Percentiles rank a stretch among this genome's conserved stretches.
Evolutionary conservation across 2,888 invertebrate genomes (phyloP).

Genomic region (Andrena camellia): DNA sequence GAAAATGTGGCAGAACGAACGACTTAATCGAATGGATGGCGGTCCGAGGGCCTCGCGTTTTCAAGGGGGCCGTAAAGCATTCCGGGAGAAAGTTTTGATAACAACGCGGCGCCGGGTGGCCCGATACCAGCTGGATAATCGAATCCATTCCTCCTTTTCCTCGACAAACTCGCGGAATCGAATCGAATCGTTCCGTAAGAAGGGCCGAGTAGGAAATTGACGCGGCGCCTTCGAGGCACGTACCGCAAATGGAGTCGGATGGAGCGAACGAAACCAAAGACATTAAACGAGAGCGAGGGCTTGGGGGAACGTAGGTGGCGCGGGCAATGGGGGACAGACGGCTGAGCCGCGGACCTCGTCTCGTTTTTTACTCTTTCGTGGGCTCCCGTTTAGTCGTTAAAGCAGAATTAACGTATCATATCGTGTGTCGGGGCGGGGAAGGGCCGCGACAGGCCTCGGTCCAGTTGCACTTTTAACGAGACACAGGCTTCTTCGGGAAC

Average conservation of each 20-base stretch:
- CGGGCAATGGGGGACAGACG: not conserved
- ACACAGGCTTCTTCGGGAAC: slow-evolving; percentile 7
- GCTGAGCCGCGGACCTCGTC: slow-evolving; percentile 40
- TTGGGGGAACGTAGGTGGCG: not conserved
- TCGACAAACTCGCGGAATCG: slow-evolving; percentile 47
- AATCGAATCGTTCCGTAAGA: slow-evolving; percentile 24
- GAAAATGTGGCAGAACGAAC: slow-evolving; percentile 4
- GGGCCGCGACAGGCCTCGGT: slow-evolving; percentile 33
- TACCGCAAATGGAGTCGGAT: slow-evolving; percentile 29
- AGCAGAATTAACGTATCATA: slow-evolving; percentile 59
- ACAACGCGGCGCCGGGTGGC: slow-evolving; percentile 16
- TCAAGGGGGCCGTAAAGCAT: slow-evolving; percentile 14
- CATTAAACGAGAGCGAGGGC: slow-evolving; percentile 35
- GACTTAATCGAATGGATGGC: slow-evolving; percentile 5
- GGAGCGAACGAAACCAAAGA: slow-evolving; percentile 53
- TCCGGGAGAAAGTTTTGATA: slow-evolving; percentile 35
- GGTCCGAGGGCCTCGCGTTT: not conserved
- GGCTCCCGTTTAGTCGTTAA: slow-evolving; percentile 55
- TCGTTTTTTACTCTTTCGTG: slow-evolving; percentile 55
- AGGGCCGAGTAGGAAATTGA: slow-evolving; percentile 31
- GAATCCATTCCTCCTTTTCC: slow-evolving; percentile 42
- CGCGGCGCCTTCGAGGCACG: slow-evolving; percentile 38
- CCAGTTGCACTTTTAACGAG: not conserved
- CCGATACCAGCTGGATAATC: slow-evolving; percentile 44
- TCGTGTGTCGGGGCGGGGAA: slow-evolving; percentile 16